Evolutionary conservation across 2,113 vertebrate species (phyloP).

Genomic region (Sylvia atricapilla): DNA sequence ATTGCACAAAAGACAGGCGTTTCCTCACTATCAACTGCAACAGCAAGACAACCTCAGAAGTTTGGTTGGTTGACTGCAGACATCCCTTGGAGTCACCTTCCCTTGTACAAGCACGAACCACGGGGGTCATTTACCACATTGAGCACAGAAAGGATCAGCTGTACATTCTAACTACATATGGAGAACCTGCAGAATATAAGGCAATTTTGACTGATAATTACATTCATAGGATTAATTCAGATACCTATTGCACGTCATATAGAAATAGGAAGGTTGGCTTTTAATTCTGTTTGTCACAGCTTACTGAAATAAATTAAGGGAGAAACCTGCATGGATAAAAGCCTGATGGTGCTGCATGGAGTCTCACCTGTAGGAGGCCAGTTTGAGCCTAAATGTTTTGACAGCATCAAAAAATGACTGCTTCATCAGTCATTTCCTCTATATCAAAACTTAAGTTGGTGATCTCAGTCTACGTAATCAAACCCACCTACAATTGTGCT

Average conservation of each 20-base stretch:
- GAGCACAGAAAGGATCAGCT: slow-evolving; percentile 84
- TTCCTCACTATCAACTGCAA: slow-evolving; percentile 91
- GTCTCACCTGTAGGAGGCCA: background rate
- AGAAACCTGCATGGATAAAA: background rate
- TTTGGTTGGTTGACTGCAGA: slow-evolving; percentile 80
- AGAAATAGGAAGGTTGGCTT: background rate
- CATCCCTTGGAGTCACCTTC: slow-evolving; percentile 72
- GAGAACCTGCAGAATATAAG: slow-evolving; percentile 86
- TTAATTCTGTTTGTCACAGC: background rate
- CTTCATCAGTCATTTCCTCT: background rate
- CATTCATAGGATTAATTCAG: background rate
- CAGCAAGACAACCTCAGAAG: slow-evolving; percentile 90
- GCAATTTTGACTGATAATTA: slow-evolving; percentile 43
- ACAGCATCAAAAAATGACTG: background rate
- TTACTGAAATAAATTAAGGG: background rate
- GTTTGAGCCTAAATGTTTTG: background rate
- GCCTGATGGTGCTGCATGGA: background rate
- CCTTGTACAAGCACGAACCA: slow-evolving; percentile 82
- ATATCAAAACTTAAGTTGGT: background rate
- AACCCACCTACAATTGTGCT: background rate
- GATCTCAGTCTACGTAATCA: background rate
- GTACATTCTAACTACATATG: slow-evolving; percentile 88
- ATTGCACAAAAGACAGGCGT: slow-evolving; percentile 81
- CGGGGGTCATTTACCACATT: slow-evolving; percentile 84
- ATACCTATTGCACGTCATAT: background rate